Evolutionary conservation across 2,888 invertebrate species (phyloP), one percentile per base, ranked within the genome.

Genomic region (Parasteatoda lunata): DNA sequence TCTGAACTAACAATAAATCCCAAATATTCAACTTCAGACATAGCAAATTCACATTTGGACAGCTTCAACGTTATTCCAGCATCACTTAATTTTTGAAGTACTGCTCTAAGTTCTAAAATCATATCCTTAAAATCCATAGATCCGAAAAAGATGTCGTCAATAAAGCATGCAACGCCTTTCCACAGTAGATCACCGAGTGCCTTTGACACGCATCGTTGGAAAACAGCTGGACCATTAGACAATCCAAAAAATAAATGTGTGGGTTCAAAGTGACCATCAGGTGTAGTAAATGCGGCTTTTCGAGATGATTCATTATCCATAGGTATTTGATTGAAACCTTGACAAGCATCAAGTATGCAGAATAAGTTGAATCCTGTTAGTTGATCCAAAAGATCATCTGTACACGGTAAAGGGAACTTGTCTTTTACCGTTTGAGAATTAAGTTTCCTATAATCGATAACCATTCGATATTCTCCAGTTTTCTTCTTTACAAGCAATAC

Each of bases 281-380:
- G 30, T 30, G 30, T 30, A 30, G 30, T 71, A 71, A 71, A 71
- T 13, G 71, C 71, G 7, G 51, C 49, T 13, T 49, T 71, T n/a
- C 71, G 9, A n/a, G 48, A 8, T 13, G 48, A 47, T n/a, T 71
- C 49, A 47, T 71, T 51, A 49, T 47, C n/a, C 71, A 71, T 71
- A n/a, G 71, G 49, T n/a, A 71, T 71, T 13, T 71, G 71, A 15
- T 71, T 49, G n/a, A 49, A 71, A 49, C 71, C 71, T 7, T 47
- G 13, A n/a, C 49, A 49, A 6, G 71, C 48, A 15, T 71, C 71
- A 30, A 30, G 30, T 30, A 30, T 30, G 30, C 30, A 30, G 30
- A 1, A 30, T 30, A 30, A 30, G 30, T 30, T 30, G 30, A 30
- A 30, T 30, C 30, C 30, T 30, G 30, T 1, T 30, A 30, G 30